Evolutionary conservation across 2,113 vertebrate species (phyloP), one percentile per base, ranked within the genome.

Genomic region (Cichladusa arquata): DNA sequence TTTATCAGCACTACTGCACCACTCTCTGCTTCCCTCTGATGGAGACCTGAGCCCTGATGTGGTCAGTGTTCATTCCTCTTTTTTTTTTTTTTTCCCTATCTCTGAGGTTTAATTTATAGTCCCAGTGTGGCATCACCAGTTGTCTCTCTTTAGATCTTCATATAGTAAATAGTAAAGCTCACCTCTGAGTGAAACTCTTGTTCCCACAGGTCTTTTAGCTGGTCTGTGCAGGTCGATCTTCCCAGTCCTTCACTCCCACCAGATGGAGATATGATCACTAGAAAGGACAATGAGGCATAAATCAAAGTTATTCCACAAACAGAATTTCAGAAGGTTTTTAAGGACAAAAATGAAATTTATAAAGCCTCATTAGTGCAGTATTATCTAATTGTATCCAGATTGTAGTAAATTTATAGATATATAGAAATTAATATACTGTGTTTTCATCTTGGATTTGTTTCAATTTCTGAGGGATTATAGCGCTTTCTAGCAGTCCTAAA

Each of bases 191-290:
- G 56, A 81, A 95, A 33, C 42, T 71, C 20, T 45, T 45, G 28
- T 48, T 95, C 72, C 64, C 72, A 56, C 7, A 4, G 60, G 53
- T 74, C 50, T 88, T 74, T 90, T 71, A 62, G 67, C 38, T 86
- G 57, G 16, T 64, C 48, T 81, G 48, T 62, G 65, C 50, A 51
- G 92, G 77, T 88, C 80, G 53, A 12, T 72, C 78, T 90, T 44
- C 61, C 48, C 47, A 69, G 87, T 76, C 50, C 86, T 81, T 91
- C 2, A 1, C 60, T 80, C 92, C 80, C 93, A 82, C 71, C 84
- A 85, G 93, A 89, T 87, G 78, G 89, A 94, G 91, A 66, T 93
- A 87, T 14, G 34, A 85, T 87, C 92, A 57, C 82, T 84, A 23
- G 53, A 64, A 93, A 84, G 82, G 48, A 81, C 28, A 66, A 48